Percentiles rank a stretch among this genome's conserved stretches.
phyloP scores from a whole-genome alignment of 2,797 vertebrate genomes.

The Clarias fuscus region DNA sequence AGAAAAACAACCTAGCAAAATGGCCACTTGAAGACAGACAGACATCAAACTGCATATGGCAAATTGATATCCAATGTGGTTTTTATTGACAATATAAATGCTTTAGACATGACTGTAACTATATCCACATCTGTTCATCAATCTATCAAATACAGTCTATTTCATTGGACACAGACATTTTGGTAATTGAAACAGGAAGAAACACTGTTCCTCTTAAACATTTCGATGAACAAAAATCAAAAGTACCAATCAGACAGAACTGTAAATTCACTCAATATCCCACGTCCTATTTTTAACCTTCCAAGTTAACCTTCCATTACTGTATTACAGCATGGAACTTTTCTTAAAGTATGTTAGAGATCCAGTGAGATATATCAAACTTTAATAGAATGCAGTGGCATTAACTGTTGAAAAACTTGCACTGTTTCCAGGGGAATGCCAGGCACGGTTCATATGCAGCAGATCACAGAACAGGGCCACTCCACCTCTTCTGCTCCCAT shows the following conservation, averaged over 20 bases:
- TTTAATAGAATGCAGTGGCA: conserved; percentile 63
- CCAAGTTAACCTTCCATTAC: conserved; percentile 43
- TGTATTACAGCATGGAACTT: conserved; percentile 63
- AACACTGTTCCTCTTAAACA: conserved; percentile 6
- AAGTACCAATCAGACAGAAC: conserved; percentile 16
- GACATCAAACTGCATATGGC: conserved; percentile 55
- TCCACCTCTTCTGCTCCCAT: conserved; percentile 73
- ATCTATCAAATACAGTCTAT: conserved; percentile 49
- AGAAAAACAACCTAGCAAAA: conserved; percentile 53
- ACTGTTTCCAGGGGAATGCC: conserved; percentile 67
- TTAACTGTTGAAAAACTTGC: conserved; percentile 64
- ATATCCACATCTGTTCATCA: conserved; percentile 64
- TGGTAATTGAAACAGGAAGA: conserved; percentile 45
- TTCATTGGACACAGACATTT: conserved; percentile 47
- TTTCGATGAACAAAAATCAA: conserved; percentile 1
- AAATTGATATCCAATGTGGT: conserved; percentile 46
- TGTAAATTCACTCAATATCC: conserved; percentile 1
- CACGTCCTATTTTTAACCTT: neutral
- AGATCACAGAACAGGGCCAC: conserved; percentile 73
- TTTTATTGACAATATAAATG: conserved; percentile 59
- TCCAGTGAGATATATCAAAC: conserved; percentile 65
- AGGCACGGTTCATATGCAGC: conserved; percentile 66
- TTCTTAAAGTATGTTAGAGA: conserved; percentile 62
- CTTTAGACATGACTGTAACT: conserved; percentile 59
- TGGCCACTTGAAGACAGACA: conserved; percentile 61